Evolutionary conservation across 1,140 invertebrate species (phyloP), one percentile per base, ranked within the genome.

Genomic region (Antheraea pernyi): DNA sequence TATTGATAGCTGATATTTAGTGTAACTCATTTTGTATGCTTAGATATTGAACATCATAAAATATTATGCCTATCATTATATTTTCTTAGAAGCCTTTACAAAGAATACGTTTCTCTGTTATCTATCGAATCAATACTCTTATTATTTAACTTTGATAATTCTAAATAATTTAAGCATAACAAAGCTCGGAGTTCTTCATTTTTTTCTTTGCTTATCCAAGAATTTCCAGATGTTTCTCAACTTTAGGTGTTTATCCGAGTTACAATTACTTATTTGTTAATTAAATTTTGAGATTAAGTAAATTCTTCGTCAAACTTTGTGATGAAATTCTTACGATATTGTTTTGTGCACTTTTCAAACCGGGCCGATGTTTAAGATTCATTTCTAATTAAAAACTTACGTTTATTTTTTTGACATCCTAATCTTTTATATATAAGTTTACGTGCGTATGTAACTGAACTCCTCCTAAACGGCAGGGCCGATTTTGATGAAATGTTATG

Each of bases 291-390:
- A 68, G 69, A 69, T 68, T 70, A 75, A 68, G 60, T 68, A 59
- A 68, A 71, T 74, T 69, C 39, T 71, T 74, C 63, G 42, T 66
- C 5, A 59, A 74, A 61, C 8, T 30, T 53, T 70, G 65, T 30
- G 68, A 37, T 58, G 53, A 71, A 16, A 76, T 71, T 71, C 72
- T 76, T 70, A 67, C 67, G 70, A 68, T 73, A 73, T 73, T 68
- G 67, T 68, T 48, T 61, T 36, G 6, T 53, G 16, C 46, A 53
- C 46, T 53, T 13, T 53, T 53, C 46, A 53, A 53, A 53, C 46
- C 46, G 65, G 53, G 1, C 59, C 64, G 58, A 58, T 53, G 5
- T 36, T 71, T 68, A 68, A 61, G 68, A 53, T 53, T 16, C 46
- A 5, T 53, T 16, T 53, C 16, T 53, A 16, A 53, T 53, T 53